These are phyloP conservation scores for Drosophila mojavensis DNA, from an alignment of 1,140 invertebrate species.

Conservation along the genomic window DNA sequence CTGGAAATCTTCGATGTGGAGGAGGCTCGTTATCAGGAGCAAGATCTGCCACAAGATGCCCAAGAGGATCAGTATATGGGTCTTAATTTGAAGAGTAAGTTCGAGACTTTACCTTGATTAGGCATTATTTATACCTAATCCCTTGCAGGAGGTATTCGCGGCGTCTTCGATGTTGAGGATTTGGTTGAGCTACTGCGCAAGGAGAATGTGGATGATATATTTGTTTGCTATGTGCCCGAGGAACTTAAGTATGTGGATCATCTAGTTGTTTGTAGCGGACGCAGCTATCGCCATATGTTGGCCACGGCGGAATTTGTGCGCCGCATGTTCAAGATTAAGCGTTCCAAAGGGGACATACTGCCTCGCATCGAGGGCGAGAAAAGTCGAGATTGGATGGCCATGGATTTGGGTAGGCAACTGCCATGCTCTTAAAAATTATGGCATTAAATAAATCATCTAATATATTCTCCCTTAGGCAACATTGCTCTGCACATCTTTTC, in stretches of 20 bases:
- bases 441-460: neutral
- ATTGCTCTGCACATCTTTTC: constrained; percentile 96
- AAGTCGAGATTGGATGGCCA: constrained; percentile 92
- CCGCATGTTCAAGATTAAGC: constrained; percentile 92
- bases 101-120: neutral
- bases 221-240: constrained; percentile 90
- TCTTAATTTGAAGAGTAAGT: constrained; percentile 85
- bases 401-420: constrained; percentile 91
- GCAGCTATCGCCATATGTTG: constrained; percentile 89
- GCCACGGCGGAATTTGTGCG: constrained; percentile 91
- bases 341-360: constrained; percentile 87
- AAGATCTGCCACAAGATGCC: constrained; percentile 36
- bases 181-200: constrained; percentile 90
- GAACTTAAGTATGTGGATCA: constrained; percentile 92
- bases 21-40: constrained; percentile 85
- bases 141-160: constrained; percentile 89
- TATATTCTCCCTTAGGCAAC: constrained; percentile 87
- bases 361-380: constrained; percentile 91
- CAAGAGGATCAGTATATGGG: constrained; percentile 84
- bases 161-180: constrained; percentile 95
- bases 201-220: constrained; percentile 92
- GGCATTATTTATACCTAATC: neutral
- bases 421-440: neutral
- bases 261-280: constrained; percentile 91
- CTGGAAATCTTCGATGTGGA: constrained; percentile 88